Conservation (phyloP, 2,797 vertebrate genomes). For the Macrochelys suwanniensis region DNA sequence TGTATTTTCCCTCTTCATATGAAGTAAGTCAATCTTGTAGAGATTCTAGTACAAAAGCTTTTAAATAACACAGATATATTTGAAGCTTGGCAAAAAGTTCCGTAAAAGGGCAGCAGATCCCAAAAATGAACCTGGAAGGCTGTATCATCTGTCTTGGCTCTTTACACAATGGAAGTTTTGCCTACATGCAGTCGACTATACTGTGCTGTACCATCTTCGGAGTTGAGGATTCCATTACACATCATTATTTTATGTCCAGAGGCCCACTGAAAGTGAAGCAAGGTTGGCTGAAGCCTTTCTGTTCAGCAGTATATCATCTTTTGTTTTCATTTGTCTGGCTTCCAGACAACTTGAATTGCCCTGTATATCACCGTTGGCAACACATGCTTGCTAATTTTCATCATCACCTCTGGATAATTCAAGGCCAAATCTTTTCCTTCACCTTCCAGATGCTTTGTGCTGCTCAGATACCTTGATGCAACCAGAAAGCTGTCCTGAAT, state of each 20-base stretch:
- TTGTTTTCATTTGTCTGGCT: conserved; percentile 30
- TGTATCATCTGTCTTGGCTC: background rate
- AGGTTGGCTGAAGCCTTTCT: background rate
- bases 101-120: background rate
- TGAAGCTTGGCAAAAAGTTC: background rate
- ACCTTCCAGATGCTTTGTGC: conserved; percentile 8
- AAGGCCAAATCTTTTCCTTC: background rate
- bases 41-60: background rate
- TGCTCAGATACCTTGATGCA: background rate
- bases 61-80: background rate
- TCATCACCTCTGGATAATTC: background rate
- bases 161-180: background rate
- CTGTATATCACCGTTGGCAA: background rate
- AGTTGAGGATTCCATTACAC: background rate
- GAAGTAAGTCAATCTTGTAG: background rate
- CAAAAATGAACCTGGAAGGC: background rate
- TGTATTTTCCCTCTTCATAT: background rate
- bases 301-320: conserved; percentile 27
- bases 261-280: background rate
- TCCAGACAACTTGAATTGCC: background rate
- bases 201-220: background rate
- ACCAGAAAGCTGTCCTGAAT: background rate
- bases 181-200: background rate
- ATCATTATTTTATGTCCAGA: background rate
- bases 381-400: conserved; percentile 25